These are phyloP conservation scores for Stegostoma tigrinum DNA, from an alignment of 2,113 vertebrate genomes.

Conservation along the genomic window DNA sequence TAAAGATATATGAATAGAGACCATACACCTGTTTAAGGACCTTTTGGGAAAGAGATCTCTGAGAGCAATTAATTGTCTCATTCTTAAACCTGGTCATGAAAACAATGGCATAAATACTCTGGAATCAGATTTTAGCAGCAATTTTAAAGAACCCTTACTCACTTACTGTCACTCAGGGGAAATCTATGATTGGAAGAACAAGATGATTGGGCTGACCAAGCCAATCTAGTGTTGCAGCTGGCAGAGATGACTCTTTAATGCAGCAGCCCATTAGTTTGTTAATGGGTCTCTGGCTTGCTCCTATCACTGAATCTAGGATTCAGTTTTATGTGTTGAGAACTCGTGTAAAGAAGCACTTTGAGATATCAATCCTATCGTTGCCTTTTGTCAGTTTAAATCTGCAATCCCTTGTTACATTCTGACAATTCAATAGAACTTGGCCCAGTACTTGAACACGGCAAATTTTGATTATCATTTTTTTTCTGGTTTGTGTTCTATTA, in stretches of 20 bases:
- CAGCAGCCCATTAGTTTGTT: not conserved
- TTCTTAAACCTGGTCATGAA: not conserved
- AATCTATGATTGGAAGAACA: not conserved
- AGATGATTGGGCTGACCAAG: not conserved
- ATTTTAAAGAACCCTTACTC: not conserved
- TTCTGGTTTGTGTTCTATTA: not conserved
- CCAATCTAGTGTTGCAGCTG: not conserved
- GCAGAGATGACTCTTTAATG: not conserved
- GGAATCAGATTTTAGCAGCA: not conserved
- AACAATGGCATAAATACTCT: not conserved
- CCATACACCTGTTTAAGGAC: not conserved
- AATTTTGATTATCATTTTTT: not conserved
- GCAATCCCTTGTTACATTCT: not conserved
- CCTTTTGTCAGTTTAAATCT: not conserved
- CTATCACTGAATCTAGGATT: not conserved
- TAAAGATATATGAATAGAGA: not conserved
- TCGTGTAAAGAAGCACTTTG: not conserved
- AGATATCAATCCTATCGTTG: not conserved
- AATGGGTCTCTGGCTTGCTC: not conserved
- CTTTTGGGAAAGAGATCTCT: not conserved
- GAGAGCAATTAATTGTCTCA: not conserved
- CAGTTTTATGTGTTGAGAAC: not conserved
- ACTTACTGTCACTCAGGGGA: not conserved
- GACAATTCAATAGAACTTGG: not conserved
- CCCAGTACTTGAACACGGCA: not conserved